Percentiles rank a stretch among this genome's conserved stretches.
Conservation (phyloP, 2,113 vertebrate species). For the Tragelaphus scriptus region DNA sequence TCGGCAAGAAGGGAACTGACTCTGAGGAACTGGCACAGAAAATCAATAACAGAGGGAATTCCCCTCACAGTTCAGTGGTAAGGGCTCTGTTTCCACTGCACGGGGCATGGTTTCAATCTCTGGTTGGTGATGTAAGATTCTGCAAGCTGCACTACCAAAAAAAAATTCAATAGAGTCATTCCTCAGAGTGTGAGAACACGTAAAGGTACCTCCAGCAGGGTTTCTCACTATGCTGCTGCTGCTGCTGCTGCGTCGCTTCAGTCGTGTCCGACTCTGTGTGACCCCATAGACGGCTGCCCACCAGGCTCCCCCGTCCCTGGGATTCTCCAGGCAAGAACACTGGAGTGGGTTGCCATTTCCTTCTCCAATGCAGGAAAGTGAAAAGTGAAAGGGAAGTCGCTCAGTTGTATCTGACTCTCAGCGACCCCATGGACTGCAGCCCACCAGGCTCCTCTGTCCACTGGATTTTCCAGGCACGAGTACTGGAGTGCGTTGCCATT, state of each 20-base stretch:
- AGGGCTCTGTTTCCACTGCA: not conserved
- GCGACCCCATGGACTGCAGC: too few relatives aligned
- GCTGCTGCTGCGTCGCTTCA: not conserved
- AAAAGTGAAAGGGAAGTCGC: too few relatives aligned
- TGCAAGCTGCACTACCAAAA: not conserved
- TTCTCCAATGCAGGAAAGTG: too few relatives aligned
- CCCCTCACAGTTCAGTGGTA: not conserved
- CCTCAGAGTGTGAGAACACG: rapidly evolving
- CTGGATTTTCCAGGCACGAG: too few relatives aligned
- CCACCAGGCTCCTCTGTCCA: too few relatives aligned
- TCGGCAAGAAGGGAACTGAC: not conserved
- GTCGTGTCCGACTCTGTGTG: too few relatives aligned
- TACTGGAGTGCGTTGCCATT: too few relatives aligned
- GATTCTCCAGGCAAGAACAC: too few relatives aligned
- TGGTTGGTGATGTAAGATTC: not conserved
- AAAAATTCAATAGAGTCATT: not conserved
- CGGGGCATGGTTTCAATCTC: not conserved
- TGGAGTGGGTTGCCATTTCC: too few relatives aligned
- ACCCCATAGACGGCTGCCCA: too few relatives aligned
- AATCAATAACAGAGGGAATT: not conserved
- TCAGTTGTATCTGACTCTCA: too few relatives aligned
- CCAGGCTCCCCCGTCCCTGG: too few relatives aligned
- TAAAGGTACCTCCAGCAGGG: not conserved
- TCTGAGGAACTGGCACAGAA: not conserved
- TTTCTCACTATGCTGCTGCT: not conserved